Conservation (phyloP, 2,888 invertebrate genomes). For the Caenorhabditis angaria region DNA sequence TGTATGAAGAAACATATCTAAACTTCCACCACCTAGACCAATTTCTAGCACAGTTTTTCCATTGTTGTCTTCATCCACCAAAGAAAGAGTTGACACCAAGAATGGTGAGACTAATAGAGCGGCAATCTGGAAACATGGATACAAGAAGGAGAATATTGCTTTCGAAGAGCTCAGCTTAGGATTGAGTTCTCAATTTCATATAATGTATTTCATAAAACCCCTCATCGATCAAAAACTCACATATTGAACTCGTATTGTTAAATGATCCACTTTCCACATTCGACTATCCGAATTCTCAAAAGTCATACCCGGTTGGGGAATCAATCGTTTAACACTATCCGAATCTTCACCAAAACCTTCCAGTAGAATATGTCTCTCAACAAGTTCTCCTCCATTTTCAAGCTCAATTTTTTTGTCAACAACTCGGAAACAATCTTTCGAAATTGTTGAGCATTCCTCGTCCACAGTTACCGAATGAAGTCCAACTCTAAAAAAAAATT, state of each 20-base stretch:
- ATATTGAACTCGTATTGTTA: conserved; percentile 42
- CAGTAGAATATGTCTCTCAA: conserved; percentile 50
- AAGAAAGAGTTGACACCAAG: conserved; percentile 38
- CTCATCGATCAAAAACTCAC: conserved; percentile 44
- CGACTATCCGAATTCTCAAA: conserved; percentile 50
- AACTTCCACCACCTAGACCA: conserved; percentile 65
- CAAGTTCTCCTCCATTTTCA: conserved; percentile 34
- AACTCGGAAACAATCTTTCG: conserved; percentile 28
- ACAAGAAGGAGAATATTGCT: too few species aligned
- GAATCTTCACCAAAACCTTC: conserved; percentile 57
- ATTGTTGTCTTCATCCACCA: conserved; percentile 32
- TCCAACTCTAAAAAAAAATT: conserved; percentile 7
- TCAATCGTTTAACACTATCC: conserved; percentile 52
- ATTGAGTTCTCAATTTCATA: too few species aligned
- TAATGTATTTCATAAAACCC: too few species aligned
- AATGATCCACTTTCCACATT: conserved; percentile 51
- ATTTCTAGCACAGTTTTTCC: conserved; percentile 46
- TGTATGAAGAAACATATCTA: conserved; percentile 64
- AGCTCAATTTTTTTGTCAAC: conserved; percentile 31
- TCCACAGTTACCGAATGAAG: conserved; percentile 1
- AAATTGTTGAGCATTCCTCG: conserved; percentile 27
- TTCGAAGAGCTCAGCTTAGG: too few species aligned
- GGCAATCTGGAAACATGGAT: conserved; percentile 37
- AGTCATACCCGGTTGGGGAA: conserved; percentile 40
- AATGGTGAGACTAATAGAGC: conserved; percentile 46